A percentile compares a stretch with the other conserved stretches of the same genome.
Evolutionary conservation across 2,888 invertebrate species (phyloP).

Genomic region (Cephus pygmeus): DNA sequence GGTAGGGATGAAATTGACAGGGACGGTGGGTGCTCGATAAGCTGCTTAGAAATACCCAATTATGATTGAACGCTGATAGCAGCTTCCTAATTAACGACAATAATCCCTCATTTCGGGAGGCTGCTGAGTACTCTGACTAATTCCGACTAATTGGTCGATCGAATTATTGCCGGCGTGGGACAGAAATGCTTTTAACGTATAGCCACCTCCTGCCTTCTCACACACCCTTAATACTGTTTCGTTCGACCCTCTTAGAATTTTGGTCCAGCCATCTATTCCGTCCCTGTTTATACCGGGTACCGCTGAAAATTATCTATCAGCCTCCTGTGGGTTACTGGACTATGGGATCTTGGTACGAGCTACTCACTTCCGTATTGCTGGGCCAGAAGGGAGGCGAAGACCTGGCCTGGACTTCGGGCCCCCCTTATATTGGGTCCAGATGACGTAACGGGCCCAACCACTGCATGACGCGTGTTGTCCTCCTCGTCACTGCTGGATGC

Average conservation of each 20-base stretch:
- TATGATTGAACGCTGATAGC: constrained; percentile 20
- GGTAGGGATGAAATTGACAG: neutral
- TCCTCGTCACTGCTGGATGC: constrained; percentile 57
- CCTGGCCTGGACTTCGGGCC: constrained; percentile 53
- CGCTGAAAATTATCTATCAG: neutral
- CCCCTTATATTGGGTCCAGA: constrained; percentile 34
- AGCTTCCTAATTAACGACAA: constrained; percentile 7
- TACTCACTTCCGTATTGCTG: constrained; percentile 53
- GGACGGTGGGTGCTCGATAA: neutral
- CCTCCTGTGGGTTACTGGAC: neutral
- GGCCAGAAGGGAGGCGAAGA: constrained; percentile 51
- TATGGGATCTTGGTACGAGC: neutral
- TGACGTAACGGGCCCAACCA: constrained; percentile 44
- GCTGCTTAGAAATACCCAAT: constrained; percentile 17
- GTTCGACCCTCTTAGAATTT: neutral
- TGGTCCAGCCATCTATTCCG: neutral
- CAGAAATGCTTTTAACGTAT: neutral
- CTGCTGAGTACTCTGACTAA: constrained; percentile 14
- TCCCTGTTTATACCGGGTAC: neutral
- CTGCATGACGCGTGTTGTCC: constrained; percentile 50
- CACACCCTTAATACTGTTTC: neutral
- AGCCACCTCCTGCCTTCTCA: neutral
- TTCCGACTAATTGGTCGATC: constrained; percentile 18
- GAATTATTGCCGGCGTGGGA: constrained; percentile 10
- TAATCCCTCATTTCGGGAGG: constrained; percentile 19